Evolutionary conservation across 1,140 invertebrate genomes (phyloP), one percentile per base, ranked within the genome.

Genomic region (Brachionus plicatilis): DNA sequence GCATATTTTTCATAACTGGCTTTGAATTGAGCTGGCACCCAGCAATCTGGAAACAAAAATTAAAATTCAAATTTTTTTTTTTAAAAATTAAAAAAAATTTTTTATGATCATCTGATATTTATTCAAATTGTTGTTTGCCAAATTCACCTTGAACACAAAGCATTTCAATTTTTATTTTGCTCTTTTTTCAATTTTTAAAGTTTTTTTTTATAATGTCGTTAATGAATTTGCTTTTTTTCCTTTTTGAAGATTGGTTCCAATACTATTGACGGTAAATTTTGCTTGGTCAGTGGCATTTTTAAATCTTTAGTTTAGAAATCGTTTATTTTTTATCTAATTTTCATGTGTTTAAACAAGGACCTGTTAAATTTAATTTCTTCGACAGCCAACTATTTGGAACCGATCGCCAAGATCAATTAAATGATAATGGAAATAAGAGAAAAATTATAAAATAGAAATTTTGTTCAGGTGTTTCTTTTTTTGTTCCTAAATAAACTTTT

Each of bases 1-100:
- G 70, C 66, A 47, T 84, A 84, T 79, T 17, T 86, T 85, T 83
- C 80, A 68, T 83, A 83, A 8, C 56, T 66, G 11, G 60, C 56
- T 68, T 83, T 83, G 20, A 83, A 83, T 83, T 83, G 60, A 29
- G 80, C 80, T 8, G 80, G 80, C 20, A 66, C 80, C 80, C 56
- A 83, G 5, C 56, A 83, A 20, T 83, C 33, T 80, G 11, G 8
- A 33, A 50, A 75, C 3, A 37, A 76, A 37, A 27, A 20, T 76
- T 53, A 2, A 45, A 20, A 20, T 27, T 27, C n/a, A 12, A 47
- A 33, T 24, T 24, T 24, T 24, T 0, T 0, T 45, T 45, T 11
- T 0, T 0, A 45, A 45, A 45, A 27, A 7, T 3, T 45, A 45
- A 11, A 45, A 45, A 11, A 11, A 45, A 5, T 6, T 45, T 45